A percentile compares a stretch with the other conserved stretches of the same genome.
These are phyloP conservation scores for Pseudorhombus dupliciocellatus DNA, from an alignment of 2,113 vertebrate species.

Conservation along the genomic window DNA sequence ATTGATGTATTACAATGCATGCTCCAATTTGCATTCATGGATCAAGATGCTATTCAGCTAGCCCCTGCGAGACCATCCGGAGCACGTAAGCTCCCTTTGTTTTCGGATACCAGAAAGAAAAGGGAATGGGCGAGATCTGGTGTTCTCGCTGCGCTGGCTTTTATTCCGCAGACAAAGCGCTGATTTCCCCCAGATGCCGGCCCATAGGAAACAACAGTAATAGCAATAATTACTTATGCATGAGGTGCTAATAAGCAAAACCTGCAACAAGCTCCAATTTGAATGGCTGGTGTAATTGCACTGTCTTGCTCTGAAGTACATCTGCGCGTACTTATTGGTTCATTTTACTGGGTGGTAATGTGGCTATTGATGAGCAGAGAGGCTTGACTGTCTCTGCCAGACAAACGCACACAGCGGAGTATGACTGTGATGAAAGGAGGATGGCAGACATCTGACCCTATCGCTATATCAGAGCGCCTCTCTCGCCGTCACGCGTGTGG, in stretches of 20 bases:
- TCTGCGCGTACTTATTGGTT: slow-evolving; percentile 54
- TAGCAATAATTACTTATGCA: slow-evolving; percentile 51
- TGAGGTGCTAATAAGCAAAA: slow-evolving; percentile 53
- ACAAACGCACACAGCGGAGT: slow-evolving; percentile 33
- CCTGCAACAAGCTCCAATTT: slow-evolving; percentile 46
- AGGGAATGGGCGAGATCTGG: slow-evolving; percentile 10
- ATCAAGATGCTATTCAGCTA: slow-evolving; percentile 45
- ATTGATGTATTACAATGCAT: slow-evolving; percentile 41
- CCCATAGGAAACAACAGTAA: slow-evolving; percentile 40
- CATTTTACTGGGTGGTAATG: slow-evolving; percentile 46
- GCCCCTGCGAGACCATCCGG: slow-evolving; percentile 34
- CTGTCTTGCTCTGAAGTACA: slow-evolving; percentile 46
- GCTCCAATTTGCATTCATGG: slow-evolving; percentile 60
- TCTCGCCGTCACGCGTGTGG: no score
- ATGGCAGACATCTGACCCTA: slow-evolving; percentile 21
- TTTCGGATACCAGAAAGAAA: slow-evolving; percentile 26
- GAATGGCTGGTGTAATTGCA: slow-evolving; percentile 50
- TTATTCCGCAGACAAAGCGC: slow-evolving; percentile 44
- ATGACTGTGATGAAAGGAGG: slow-evolving; percentile 34
- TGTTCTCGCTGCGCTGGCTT: slow-evolving; percentile 22
- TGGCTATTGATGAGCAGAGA: slow-evolving; percentile 61
- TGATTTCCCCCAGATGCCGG: slow-evolving; percentile 55
- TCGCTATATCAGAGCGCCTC: background rate
- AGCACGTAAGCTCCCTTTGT: slow-evolving; percentile 37
- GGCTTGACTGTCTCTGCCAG: slow-evolving; percentile 54